Conservation (phyloP, 2,888 invertebrate genomes). For the Erebia aethiops region DNA sequence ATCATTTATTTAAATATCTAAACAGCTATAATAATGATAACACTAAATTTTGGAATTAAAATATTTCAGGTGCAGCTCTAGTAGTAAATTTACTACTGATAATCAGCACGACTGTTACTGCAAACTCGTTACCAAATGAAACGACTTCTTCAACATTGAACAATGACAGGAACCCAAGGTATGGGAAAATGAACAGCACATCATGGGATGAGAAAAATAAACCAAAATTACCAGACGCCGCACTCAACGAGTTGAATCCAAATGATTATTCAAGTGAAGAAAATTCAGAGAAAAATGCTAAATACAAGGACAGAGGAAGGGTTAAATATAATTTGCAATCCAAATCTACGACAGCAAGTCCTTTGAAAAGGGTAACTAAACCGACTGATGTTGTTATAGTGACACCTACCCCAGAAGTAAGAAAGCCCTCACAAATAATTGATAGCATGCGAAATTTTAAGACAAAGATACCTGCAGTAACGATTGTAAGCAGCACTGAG, state of each 20-base stretch:
- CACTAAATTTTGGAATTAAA: no score
- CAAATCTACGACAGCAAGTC: slow-evolving; percentile 60
- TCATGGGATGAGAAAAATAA: slow-evolving; percentile 54
- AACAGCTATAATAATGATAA: no score
- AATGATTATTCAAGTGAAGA: slow-evolving; percentile 73
- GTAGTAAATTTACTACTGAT: slow-evolving; percentile 75
- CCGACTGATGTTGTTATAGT: slow-evolving; percentile 62
- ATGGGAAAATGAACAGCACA: slow-evolving; percentile 50
- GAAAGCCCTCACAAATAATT: slow-evolving; percentile 67
- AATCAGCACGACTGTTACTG: slow-evolving; percentile 63
- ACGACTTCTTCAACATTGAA: slow-evolving; percentile 57
- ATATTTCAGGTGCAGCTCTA: slow-evolving; percentile 75
- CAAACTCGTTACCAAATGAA: slow-evolving; percentile 63
- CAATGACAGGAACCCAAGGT: slow-evolving; percentile 57
- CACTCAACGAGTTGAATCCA: slow-evolving; percentile 70
- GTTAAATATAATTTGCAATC: slow-evolving; percentile 58
- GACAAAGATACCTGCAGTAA: slow-evolving; percentile 61
- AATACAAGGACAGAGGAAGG: slow-evolving; percentile 76
- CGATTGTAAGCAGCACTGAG: slow-evolving; percentile 52
- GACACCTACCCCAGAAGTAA: slow-evolving; percentile 73
- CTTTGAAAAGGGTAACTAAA: slow-evolving; percentile 57
- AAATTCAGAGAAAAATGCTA: slow-evolving; percentile 74
- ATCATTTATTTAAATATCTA: no score
- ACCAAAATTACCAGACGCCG: slow-evolving; percentile 62
- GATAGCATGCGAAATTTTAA: slow-evolving; percentile 69